Base-by-base conservation (phyloP, 2,113 vertebrate genomes). In the Tor tambroides region DNA sequence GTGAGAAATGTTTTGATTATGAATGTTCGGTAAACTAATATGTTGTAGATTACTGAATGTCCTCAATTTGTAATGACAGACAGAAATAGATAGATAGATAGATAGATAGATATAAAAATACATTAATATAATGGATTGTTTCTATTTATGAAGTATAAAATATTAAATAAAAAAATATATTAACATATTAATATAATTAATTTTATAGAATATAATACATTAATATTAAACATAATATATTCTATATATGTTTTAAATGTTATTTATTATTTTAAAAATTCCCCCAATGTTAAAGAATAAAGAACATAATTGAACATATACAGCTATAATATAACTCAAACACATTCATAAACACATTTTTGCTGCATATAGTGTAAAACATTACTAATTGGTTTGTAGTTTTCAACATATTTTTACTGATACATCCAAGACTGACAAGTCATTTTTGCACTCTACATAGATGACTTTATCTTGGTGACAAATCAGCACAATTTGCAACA, bases 381-480 rank as follows among this genome's bases (percentile, higher is more conserved):
- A 46, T 46, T 43, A 74, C 35, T 75, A 8, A 26, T 0, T 4
- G 15, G 41, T 75, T 41, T 43, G 23, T 28, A 46, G 38, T 46
- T 75, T 72, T 46, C n/a, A 75, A 75, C 23, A 43, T 43, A 43
- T 75, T 75, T 75, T 26, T 75, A 75, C 72, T 46, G 23, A 43
- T 46, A 23, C 6, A 43, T 43, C 38, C 72, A 26, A 41, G 71
- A 26, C 12, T 75, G 38, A 43, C 21, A 75, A 43, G 38, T 43
- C 0, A 46, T 26, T 43, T 75, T 75, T 75, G 38, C n/a, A 63
- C 10, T 32, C 12, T 17, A 19, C 15, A 7, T 65, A 28, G 61
- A n/a, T 28, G 63, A 15, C 5, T 28, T 9, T 23, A 75, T 75
- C 38, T 75, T 46, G 23, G 71, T 75, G 35, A 43, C 38, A 46